Percentiles rank a stretch among this genome's conserved stretches.
Evolutionary conservation across 2,888 invertebrate species (phyloP).

Genomic region (Leucophora obtusa): DNA sequence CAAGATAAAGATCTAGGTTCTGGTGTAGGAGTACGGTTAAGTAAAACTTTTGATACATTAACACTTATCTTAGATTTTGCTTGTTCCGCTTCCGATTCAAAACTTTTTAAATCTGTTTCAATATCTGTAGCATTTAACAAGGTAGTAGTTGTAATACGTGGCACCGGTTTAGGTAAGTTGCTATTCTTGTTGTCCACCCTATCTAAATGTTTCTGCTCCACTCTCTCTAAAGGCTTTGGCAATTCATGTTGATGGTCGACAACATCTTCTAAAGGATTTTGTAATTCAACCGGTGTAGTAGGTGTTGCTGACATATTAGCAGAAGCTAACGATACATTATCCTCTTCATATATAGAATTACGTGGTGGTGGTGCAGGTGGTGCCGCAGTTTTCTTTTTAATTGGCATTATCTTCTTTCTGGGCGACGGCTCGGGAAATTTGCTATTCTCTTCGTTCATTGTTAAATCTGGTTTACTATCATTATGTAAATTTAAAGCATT

Average conservation of each 20-base stretch:
- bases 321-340: slow-evolving; percentile 70
- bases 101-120: slow-evolving; percentile 35
- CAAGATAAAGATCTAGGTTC: slow-evolving; percentile 72
- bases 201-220: not conserved
- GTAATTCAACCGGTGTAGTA: slow-evolving; percentile 24
- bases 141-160: slow-evolving; percentile 69
- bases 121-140: slow-evolving; percentile 58
- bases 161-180: slow-evolving; percentile 71
- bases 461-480: not conserved
- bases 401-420: slow-evolving; percentile 71
- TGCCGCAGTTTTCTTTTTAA: slow-evolving; percentile 74
- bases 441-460: not conserved
- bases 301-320: slow-evolving; percentile 67
- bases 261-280: slow-evolving; percentile 5
- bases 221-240: not conserved
- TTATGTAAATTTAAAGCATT: slow-evolving; percentile 68
- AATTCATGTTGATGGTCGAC: not conserved
- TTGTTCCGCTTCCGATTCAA: slow-evolving; percentile 26
- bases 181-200: not conserved
- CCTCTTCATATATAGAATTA: slow-evolving; percentile 59
- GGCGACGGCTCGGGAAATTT: slow-evolving; percentile 76
- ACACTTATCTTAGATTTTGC: slow-evolving; percentile 47
- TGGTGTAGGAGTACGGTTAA: slow-evolving; percentile 75
- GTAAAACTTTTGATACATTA: slow-evolving; percentile 74
- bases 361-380: slow-evolving; percentile 75